A percentile compares a stretch with the other conserved stretches of the same genome.
Conservation (phyloP, 2,888 invertebrate genomes). For the Andrena haemorrhoa region DNA sequence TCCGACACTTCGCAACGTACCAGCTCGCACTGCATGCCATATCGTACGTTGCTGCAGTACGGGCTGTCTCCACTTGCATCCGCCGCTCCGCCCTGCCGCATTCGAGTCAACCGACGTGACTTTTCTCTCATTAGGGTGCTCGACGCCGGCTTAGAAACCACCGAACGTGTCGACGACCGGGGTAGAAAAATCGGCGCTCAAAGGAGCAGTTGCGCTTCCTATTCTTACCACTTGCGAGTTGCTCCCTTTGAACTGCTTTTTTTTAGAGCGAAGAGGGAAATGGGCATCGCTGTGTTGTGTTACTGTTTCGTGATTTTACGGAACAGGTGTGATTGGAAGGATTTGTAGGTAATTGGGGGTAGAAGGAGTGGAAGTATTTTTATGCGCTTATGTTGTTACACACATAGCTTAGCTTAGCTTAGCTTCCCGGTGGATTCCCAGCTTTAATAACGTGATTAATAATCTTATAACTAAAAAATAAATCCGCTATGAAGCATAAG, state of each 20-base stretch:
- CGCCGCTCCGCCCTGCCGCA: constrained; percentile 25
- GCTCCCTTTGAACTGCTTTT: too few species aligned
- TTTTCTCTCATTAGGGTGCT: constrained; percentile 52
- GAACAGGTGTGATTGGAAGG: too few species aligned
- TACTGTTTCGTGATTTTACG: too few species aligned
- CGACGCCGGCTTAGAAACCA: constrained; percentile 29
- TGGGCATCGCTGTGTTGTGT: neutral
- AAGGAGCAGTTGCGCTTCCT: constrained; percentile 10
- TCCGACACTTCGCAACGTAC: constrained; percentile 62
- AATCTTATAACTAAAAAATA: too few species aligned
- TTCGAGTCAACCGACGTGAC: constrained; percentile 50
- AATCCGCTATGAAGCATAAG: too few species aligned
- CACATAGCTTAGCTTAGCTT: too few species aligned
- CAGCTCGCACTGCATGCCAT: constrained; percentile 62
- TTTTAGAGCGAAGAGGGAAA: neutral
- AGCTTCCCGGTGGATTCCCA: too few species aligned
- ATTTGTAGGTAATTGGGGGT: too few species aligned
- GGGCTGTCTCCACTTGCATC: constrained; percentile 37
- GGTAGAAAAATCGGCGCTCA: constrained; percentile 28
- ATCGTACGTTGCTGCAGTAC: constrained; percentile 49
- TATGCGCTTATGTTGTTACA: too few species aligned
- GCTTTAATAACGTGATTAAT: too few species aligned
- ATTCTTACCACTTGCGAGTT: neutral
- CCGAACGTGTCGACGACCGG: constrained; percentile 48
- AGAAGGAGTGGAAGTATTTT: too few species aligned